Percentiles rank a stretch among this genome's conserved stretches.
Conservation (phyloP, 1,140 invertebrate genomes). For the Cyphomyrmex costatus region DNA sequence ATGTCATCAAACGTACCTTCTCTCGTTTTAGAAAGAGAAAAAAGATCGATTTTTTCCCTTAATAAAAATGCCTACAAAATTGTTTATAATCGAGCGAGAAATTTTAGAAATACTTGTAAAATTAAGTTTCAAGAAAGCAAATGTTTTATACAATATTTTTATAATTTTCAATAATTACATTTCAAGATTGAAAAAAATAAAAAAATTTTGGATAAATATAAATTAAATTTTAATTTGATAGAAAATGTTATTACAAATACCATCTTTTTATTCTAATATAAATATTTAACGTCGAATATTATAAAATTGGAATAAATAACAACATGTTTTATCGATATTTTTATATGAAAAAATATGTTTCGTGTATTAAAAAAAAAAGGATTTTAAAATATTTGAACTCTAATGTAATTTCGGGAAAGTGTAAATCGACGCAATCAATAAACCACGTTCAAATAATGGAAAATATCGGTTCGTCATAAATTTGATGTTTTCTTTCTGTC, state of each 20-base stretch:
- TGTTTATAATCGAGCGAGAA: neutral
- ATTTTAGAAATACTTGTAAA: neutral
- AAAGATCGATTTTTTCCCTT: neutral
- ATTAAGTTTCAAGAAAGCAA: neutral
- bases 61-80: neutral
- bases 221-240: neutral
- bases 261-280: neutral
- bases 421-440: neutral
- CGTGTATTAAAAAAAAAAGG: neutral
- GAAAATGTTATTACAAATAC: neutral
- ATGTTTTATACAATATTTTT: neutral
- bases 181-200: neutral
- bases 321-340: neutral
- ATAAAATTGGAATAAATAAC: neutral
- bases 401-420: neutral
- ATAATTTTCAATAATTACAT: neutral
- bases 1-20: neutral
- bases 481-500: neutral
- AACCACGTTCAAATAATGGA: neutral
- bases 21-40: neutral
- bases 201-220: neutral
- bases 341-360: neutral
- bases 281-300: conserved; percentile 1
- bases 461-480: neutral
- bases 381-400: neutral